Base-by-base conservation (phyloP, 1,140 invertebrate genomes). In the Pogonognathellus flavescens region DNA sequence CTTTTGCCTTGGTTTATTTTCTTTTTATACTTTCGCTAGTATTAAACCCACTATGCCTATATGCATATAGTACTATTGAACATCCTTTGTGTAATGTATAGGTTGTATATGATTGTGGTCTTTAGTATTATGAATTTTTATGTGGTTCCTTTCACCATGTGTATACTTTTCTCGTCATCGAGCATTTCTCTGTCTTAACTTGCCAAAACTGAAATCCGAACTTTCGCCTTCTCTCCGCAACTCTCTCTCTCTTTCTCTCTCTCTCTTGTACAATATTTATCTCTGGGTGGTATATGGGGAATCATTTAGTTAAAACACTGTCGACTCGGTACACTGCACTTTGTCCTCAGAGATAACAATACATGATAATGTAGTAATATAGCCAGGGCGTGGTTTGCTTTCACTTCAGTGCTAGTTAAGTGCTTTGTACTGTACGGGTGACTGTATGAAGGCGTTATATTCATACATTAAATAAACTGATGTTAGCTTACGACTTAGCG, bases 81-180 rank as follows among this genome's bases (percentile, higher is more conserved):
- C n/a, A 41, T 41, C 31, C 31, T 41, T 41, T 41, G 1, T 41
- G 1, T 41, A 6, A 41, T 41, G 31, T 41, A 41, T 1, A n/a
- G n/a, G n/a, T n/a, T n/a, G 31, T 41, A 41, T 41, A 41, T 41
- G 31, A 1, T 41, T 41, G 6, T 41, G 31, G 31, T 41, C 31
- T 16, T 76, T 76, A 76, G 41, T 50, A 76, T 31, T 41, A 41
- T 76, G 70, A 76, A 76, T 76, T 76, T 76, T 76, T 76, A 76
- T 76, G 70, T 50, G n/a, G 31, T 31, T 20, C 41, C 11, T 49
- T 25, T 72, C 41, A 49, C 70, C 49, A 13, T 66, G 18, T 31
- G 20, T 66, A 14, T 59, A 6, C 18, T 18, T 59, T 18, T 59
- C 55, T 14, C 55, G 14, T 66, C 62, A 66, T 25, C 22, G 25